phyloP scores from a whole-genome alignment of 2,113 vertebrate species.

The Prunella himalayana region DNA sequence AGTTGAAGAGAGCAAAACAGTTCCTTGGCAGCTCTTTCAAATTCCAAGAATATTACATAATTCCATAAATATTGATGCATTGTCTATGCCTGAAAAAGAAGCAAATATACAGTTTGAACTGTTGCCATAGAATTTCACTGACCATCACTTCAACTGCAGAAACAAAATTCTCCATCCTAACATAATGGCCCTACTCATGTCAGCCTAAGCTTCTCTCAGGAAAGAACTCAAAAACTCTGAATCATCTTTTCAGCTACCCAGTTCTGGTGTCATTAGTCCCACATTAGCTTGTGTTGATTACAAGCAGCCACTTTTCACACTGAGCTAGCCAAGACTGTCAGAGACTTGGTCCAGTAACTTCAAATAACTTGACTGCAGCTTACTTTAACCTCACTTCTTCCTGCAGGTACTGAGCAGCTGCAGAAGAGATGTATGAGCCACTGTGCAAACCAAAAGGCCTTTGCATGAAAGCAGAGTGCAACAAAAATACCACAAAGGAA shows the following conservation, averaged over 20 bases:
- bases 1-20: neutral
- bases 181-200: neutral
- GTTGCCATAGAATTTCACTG: slow-evolving; percentile 45
- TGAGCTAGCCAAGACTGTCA: neutral
- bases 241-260: neutral
- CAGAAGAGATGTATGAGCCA: neutral
- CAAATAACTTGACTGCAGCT: neutral
- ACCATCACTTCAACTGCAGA: slow-evolving; percentile 37
- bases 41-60: slow-evolving; percentile 37
- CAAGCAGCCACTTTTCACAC: neutral
- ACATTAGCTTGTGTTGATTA: neutral
- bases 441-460: neutral
- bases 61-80: slow-evolving; percentile 52
- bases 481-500: neutral
- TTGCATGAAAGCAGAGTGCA: neutral
- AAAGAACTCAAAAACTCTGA: neutral
- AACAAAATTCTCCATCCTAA: slow-evolving; percentile 9
- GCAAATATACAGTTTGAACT: slow-evolving; percentile 22
- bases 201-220: neutral
- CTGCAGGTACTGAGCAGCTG: neutral
- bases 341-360: neutral
- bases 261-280: neutral
- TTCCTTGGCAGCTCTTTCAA: slow-evolving; percentile 12
- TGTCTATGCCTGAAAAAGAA: slow-evolving; percentile 38
- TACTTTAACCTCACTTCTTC: neutral